Evolutionary conservation across 2,113 vertebrate genomes (phyloP).

Genomic region (Nothocercus julius): DNA sequence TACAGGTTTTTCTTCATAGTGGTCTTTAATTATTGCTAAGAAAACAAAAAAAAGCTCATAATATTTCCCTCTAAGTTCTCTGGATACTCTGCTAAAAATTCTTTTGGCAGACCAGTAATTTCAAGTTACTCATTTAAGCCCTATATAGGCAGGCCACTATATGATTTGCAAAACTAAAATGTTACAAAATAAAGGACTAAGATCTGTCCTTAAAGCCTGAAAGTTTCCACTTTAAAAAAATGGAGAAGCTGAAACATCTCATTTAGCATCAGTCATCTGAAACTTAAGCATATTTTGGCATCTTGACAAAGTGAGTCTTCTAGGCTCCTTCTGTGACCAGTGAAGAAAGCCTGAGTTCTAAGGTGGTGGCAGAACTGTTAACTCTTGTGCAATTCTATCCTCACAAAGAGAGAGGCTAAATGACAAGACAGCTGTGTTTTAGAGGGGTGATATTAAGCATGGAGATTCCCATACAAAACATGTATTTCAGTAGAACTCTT

Average conservation of each 20-base stretch:
- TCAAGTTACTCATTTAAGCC: neutral
- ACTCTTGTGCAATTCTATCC: neutral
- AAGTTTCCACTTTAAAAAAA: neutral
- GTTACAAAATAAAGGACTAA: neutral
- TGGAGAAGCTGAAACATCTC: neutral
- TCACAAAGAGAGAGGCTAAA: neutral
- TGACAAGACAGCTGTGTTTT: neutral
- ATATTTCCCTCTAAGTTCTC: neutral
- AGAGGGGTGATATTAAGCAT: neutral
- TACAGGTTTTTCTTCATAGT: neutral
- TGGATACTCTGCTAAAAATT: neutral
- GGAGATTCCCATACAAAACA: neutral
- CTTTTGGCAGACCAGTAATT: neutral
- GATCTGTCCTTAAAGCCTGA: neutral
- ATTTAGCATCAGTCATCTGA: neutral
- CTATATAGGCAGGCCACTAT: neutral
- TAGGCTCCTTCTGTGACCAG: neutral
- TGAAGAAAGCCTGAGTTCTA: neutral
- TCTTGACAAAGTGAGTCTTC: neutral
- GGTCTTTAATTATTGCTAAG: neutral
- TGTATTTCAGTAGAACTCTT: neutral
- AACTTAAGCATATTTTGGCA: neutral
- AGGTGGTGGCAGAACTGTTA: neutral
- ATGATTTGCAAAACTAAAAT: neutral
- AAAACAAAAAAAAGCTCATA: neutral